Evolutionary conservation across 2,888 invertebrate species (phyloP).

Genomic region (Epsilonema sp.): DNA sequence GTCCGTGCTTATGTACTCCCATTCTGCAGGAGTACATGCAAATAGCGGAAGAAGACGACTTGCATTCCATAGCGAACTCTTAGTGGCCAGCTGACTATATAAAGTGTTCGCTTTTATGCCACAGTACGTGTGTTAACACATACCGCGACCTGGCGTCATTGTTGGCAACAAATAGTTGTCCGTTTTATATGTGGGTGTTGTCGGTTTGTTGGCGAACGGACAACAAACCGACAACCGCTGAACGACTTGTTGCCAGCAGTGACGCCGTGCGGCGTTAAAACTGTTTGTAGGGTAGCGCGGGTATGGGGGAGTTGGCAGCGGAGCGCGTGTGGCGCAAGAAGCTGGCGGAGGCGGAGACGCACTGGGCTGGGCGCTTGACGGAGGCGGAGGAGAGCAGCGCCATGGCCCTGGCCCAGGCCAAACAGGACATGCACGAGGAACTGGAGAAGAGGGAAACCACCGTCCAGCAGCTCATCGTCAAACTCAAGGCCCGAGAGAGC

Average conservation of each 20-base stretch:
- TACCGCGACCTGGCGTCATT: no score
- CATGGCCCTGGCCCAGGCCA: constrained; percentile 51
- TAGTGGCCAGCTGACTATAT: no score
- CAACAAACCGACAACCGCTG: no score
- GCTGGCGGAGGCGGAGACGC: constrained; percentile 8
- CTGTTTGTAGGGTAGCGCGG: constrained; percentile 5
- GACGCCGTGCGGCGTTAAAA: not conserved
- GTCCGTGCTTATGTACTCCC: no score
- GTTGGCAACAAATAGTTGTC: no score
- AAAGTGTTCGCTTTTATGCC: not conserved
- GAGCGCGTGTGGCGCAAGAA: constrained; percentile 17
- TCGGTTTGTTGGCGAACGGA: no score
- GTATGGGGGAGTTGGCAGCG: constrained; percentile 12
- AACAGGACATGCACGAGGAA: constrained; percentile 59
- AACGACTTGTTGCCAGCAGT: no score
- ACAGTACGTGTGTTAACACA: no score
- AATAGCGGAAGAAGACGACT: no score
- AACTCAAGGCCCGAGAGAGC: not conserved
- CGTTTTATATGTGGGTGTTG: no score
- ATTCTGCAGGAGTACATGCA: no score
- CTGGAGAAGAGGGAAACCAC: constrained; percentile 33
- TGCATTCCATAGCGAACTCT: no score
- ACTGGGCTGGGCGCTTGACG: constrained; percentile 2
- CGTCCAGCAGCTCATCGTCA: not conserved
- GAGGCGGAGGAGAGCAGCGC: constrained; percentile 17